These are phyloP conservation scores for Rhagoletis zephyria DNA, from an alignment of 1,140 invertebrate genomes.

Conservation along the genomic window DNA sequence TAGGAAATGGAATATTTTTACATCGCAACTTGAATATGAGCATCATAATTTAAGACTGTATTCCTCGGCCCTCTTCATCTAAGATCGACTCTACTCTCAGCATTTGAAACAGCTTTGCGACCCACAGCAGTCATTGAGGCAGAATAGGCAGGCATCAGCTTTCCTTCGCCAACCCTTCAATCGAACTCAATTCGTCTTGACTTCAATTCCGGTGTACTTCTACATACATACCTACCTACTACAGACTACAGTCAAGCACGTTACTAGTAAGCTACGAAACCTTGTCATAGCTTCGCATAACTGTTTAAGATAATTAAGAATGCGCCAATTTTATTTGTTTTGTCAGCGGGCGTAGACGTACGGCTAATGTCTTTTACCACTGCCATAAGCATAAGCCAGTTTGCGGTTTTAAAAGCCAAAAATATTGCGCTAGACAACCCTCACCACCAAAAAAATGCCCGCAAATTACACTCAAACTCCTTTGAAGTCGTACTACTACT, in stretches of 20 bases:
- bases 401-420: slow-evolving; percentile 50
- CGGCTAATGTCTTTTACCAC: slow-evolving; percentile 15
- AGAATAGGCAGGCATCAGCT: no score
- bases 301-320: slow-evolving; percentile 49
- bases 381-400: slow-evolving; percentile 6
- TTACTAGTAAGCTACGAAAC: not conserved
- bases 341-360: slow-evolving; percentile 6
- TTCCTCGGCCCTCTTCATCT: no score
- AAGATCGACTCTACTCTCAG: no score
- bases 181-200: not conserved
- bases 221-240: not conserved
- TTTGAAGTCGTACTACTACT: no score
- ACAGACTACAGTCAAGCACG: not conserved
- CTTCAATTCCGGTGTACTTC: not conserved
- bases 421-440: slow-evolving; percentile 9
- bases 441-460: not conserved
- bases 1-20: no score
- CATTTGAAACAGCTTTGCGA: no score
- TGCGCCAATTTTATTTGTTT: slow-evolving; percentile 19
- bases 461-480: not conserved
- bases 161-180: no score
- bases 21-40: no score
- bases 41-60: no score
- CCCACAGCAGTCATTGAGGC: no score
- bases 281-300: not conserved